Percentiles rank a stretch among this genome's conserved stretches.
phyloP scores from a whole-genome alignment of 2,113 vertebrate genomes.

The Thalassarche chlororhynchos region DNA sequence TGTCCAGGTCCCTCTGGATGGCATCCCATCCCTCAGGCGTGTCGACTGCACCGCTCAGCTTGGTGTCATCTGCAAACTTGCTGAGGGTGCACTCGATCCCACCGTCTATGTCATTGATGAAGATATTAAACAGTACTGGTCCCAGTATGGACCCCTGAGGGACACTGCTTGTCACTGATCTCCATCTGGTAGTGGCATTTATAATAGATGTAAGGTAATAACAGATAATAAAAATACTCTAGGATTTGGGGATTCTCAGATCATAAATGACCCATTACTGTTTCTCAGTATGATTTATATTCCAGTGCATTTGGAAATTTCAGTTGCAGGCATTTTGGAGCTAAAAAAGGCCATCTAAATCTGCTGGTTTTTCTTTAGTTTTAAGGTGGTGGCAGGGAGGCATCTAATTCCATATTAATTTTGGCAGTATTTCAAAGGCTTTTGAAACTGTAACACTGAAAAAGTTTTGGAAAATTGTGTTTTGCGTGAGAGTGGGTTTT shows the following conservation, averaged over 20 bases:
- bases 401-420: neutral
- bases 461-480: neutral
- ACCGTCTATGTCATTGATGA: neutral
- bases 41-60: accelerated
- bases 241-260: neutral
- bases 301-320: neutral
- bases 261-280: neutral
- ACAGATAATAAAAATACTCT: neutral
- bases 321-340: neutral
- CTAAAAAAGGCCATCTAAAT: neutral
- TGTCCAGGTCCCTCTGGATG: no score
- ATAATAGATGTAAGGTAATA: neutral
- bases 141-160: neutral
- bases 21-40: accelerated
- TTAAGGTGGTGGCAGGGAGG: neutral
- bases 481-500: neutral
- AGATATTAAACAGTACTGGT: neutral
- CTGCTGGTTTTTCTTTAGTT: neutral
- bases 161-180: no score
- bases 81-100: accelerated
- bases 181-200: neutral
- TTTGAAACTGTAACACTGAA: neutral
- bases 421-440: neutral
- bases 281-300: neutral
- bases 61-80: neutral